Evolutionary conservation across 2,888 invertebrate genomes (phyloP), one percentile per base, ranked within the genome.

Genomic region (Drosophila setosimentum): DNA sequence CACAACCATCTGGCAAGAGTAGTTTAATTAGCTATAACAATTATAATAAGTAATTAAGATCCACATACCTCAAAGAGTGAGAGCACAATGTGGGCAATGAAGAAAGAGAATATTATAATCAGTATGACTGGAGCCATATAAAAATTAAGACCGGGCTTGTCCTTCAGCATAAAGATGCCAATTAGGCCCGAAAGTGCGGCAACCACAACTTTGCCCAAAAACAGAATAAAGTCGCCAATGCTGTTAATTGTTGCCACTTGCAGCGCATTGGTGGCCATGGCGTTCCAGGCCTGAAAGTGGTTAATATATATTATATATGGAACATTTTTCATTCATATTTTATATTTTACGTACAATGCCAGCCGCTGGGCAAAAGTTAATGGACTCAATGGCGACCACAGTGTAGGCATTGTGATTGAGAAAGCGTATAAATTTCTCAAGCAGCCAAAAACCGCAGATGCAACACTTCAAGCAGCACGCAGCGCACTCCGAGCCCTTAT

Each of bases 361-460:
- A 59, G 98, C 98, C 48, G 98, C 97, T 86, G 97, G 96, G 91
- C 98, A 98, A 93, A 98, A 98, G 92, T 97, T 96, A 69, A 96
- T 96, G 61, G 98, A 97, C 93, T 98, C 97, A 87, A 98, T 98
- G 13, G 98, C 98, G 71, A 98, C 96, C 55, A 98, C 97, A 0
- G 98, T 98, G 91, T 98, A 99, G 0, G 98, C 98, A 92, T 99
- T 99, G 91, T 98, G 98, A 93, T 98, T 98, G 90, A 99, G 94
- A 91, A 97, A 98, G 40, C 97, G 95, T 78, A 99, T 96, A 91
- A 98, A 98, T 92, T 96, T 97, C 92, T 99, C 99, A 79, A 99
- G 94, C 89, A 97, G 96, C 93, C 96, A 97, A 89, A 98, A 96
- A 88, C 98, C 98, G 89, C 98, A 98, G 79, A 97, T 96, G 86